Evolutionary conservation across 1,140 invertebrate genomes (phyloP).

Genomic region (Venturia canescens): DNA sequence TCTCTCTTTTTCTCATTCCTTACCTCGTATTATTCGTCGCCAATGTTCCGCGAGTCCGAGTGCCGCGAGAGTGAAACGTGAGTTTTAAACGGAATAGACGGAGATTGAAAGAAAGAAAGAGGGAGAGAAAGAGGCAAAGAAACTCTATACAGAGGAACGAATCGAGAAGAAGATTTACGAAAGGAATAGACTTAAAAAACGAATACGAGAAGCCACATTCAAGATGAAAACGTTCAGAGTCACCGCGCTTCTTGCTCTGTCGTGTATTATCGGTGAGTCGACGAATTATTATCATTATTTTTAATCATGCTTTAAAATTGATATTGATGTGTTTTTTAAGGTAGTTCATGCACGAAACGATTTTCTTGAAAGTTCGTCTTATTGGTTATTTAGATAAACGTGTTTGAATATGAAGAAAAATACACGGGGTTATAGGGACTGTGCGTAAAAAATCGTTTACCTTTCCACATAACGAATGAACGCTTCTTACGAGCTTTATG

Average conservation of each 20-base stretch:
- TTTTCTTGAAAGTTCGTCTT: too few relatives aligned
- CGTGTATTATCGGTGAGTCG: conserved; percentile 18
- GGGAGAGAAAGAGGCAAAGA: neutral
- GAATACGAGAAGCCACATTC: neutral
- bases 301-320: neutral
- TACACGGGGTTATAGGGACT: too few relatives aligned
- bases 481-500: too few relatives aligned
- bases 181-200: neutral
- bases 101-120: neutral
- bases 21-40: conserved; percentile 2
- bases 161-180: neutral
- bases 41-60: neutral
- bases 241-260: neutral
- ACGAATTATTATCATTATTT: conserved; percentile 14
- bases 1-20: neutral
- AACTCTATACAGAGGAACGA: neutral
- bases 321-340: neutral
- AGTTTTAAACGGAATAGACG: neutral
- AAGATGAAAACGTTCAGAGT: neutral
- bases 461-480: too few relatives aligned
- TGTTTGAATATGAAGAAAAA: too few relatives aligned
- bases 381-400: too few relatives aligned
- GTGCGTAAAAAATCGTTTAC: too few relatives aligned
- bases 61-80: conserved; percentile 17
- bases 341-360: too few relatives aligned